phyloP scores from a whole-genome alignment of 2,113 vertebrate species.

The Zingel zingel region DNA sequence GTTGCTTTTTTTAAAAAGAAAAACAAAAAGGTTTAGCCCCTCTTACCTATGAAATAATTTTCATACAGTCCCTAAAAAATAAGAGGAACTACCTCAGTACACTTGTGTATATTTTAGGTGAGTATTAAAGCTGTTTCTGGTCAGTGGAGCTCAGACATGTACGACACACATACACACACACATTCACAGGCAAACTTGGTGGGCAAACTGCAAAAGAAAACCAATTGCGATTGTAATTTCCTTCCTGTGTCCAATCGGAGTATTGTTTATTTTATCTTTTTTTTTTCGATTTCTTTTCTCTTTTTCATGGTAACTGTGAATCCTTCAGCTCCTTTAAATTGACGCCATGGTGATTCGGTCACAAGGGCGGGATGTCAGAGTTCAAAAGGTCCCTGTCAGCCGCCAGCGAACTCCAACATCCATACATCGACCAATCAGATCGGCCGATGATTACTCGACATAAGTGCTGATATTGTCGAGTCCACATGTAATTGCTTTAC shows the following conservation, averaged over 20 bases:
- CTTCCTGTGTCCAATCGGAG: constrained; percentile 34
- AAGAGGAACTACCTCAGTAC: constrained; percentile 28
- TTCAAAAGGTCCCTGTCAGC: background rate
- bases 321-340: background rate
- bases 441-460: background rate
- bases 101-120: background rate
- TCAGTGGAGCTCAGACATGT: constrained; percentile 2
- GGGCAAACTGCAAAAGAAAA: constrained; percentile 10
- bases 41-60: background rate
- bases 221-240: constrained; percentile 50
- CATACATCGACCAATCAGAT: accelerated
- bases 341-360: constrained; percentile 10
- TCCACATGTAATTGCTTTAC: background rate
- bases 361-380: background rate
- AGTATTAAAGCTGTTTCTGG: constrained; percentile 15
- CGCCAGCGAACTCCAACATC: background rate
- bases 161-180: background rate
- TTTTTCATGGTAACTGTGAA: background rate
- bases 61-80: background rate
- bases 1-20: background rate
- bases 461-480: background rate
- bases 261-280: background rate
- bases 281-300: background rate
- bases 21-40: background rate
- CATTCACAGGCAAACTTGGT: background rate